Evolutionary conservation across 2,113 vertebrate species (phyloP), one percentile per base, ranked within the genome.

Genomic region (Trogon melanurus): DNA sequence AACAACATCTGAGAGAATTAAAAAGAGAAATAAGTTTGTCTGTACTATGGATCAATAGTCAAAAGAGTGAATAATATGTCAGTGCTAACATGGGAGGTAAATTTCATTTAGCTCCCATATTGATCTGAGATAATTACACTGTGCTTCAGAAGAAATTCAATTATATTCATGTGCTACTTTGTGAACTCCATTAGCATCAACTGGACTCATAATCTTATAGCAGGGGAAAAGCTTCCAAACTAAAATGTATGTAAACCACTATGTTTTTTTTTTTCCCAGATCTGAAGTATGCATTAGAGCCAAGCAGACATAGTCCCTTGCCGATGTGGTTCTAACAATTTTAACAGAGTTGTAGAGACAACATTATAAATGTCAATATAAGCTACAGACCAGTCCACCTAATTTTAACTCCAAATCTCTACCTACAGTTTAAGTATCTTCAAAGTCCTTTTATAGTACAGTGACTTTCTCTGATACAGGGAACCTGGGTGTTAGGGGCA

Each of bases 111-210:
- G 61, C 36, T 84, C 22, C 51, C n/a, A 88, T 91, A 97, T 88
- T 92, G 78, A 95, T 84, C 29, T 83, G 88, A 94, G 94, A 89
- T 89, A 96, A 94, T 93, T 93, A 95, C 74, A 61, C 41, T 95
- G 50, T 94, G 70, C 48, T 83, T 90, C 79, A 87, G 65, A 96
- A 85, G 32, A 93, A 82, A 73, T 95, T 79, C 11, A 78, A 72
- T 91, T 91, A 50, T 88, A 84, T 79, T 96, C 47, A 79, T 88
- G 70, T 58, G 41, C 95, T 92, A 75, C 25, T 91, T 78, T 91
- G 79, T 79, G 87, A 91, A 91, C 66, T 91, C 29, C 79, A 73
- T 76, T 73, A 83, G 7, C 69, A 45, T 95, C 50, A 80, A 61
- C 93, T 89, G 79, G 30, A 93, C 64, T 91, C 1, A 7, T 30